phyloP scores from a whole-genome alignment of 2,113 vertebrate genomes.

The Clupea harengus region DNA sequence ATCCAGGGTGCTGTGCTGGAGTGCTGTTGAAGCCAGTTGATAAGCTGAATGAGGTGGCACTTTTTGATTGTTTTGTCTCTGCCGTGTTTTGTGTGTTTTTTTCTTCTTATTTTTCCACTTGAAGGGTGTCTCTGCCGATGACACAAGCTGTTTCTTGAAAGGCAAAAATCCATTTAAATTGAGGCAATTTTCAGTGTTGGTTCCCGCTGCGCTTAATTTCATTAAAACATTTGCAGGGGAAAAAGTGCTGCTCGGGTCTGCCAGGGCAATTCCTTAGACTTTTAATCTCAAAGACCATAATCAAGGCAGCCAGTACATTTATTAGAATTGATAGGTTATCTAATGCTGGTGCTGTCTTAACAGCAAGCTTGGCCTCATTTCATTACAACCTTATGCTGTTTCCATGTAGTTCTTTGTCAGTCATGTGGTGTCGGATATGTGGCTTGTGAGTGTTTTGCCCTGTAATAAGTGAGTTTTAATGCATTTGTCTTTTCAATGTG shows the following conservation, averaged over 20 bases:
- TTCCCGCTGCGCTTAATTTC: slow-evolving; percentile 29
- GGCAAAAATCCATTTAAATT: slow-evolving; percentile 38
- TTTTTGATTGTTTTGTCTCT: background rate
- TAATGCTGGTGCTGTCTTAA: background rate
- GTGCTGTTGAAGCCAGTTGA: background rate
- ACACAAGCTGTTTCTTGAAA: slow-evolving; percentile 23
- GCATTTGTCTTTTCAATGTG: background rate
- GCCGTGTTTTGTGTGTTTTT: background rate
- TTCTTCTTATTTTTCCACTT: background rate
- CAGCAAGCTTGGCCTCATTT: background rate
- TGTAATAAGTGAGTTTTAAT: background rate
- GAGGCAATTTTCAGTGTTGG: slow-evolving; percentile 10
- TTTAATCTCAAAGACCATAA: slow-evolving; percentile 31
- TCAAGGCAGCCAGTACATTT: slow-evolving; percentile 28
- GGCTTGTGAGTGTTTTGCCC: background rate
- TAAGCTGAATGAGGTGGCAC: background rate
- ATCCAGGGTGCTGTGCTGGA: background rate
- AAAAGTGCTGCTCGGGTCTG: slow-evolving; percentile 13
- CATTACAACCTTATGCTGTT: background rate
- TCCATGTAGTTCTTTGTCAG: background rate
- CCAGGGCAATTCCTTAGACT: background rate
- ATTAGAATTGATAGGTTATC: slow-evolving; percentile 22
- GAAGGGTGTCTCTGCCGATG: background rate
- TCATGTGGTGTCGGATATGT: background rate
- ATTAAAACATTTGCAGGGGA: slow-evolving; percentile 27